Percentiles rank a stretch among this genome's conserved stretches.
Evolutionary conservation across 2,113 vertebrate species (phyloP).

Genomic region (Anhinga anhinga): DNA sequence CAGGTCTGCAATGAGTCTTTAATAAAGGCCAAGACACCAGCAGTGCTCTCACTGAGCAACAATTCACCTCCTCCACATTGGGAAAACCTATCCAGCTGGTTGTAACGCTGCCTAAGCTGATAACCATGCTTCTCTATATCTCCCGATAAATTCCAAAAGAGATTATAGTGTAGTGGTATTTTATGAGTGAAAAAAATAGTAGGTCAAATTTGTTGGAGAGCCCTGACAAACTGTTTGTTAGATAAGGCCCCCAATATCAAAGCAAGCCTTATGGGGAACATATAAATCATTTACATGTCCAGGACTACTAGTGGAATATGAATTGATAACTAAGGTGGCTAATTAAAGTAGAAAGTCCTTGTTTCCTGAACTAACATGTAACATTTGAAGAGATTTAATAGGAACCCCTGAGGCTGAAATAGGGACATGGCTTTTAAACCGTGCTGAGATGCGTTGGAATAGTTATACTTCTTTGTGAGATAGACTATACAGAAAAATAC

Average conservation of each 20-base stretch:
- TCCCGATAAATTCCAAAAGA: background rate
- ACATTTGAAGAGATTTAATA: conserved; percentile 12
- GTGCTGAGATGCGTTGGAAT: background rate
- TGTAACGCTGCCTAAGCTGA: background rate
- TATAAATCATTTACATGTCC: background rate
- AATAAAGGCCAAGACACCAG: background rate
- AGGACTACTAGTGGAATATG: background rate
- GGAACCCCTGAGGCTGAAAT: background rate
- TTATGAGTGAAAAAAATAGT: background rate
- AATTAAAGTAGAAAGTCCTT: conserved; percentile 14
- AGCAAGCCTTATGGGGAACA: background rate
- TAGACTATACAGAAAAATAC: background rate
- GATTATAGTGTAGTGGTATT: background rate
- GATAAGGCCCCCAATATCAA: background rate
- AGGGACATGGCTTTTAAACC: conserved; percentile 25
- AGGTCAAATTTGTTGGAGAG: background rate
- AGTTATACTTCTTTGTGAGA: background rate
- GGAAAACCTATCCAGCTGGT: background rate
- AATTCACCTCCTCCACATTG: accelerated
- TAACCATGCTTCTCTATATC: background rate
- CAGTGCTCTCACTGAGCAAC: background rate
- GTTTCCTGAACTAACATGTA: background rate
- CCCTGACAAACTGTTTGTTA: background rate
- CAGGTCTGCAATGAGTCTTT: background rate
- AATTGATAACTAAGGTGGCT: background rate